Evolutionary conservation across 2,797 vertebrate genomes (phyloP), one percentile per base, ranked within the genome.

Genomic region (Rhodeus uyekii): DNA sequence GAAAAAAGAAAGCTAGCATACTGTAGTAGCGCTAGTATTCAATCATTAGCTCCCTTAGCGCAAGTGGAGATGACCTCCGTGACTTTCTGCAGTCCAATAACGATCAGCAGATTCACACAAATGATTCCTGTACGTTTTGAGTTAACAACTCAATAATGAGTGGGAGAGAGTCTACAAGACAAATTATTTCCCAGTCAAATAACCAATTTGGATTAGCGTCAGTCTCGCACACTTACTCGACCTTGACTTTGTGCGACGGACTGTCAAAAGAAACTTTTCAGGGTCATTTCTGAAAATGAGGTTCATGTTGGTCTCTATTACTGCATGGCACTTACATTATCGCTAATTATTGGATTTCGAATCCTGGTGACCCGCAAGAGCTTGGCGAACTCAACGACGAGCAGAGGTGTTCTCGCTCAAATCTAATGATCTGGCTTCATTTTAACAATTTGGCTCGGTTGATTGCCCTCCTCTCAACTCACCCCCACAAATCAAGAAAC

Each of bases 181-280:
- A 84, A 90, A 91, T 90, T 81, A 91, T 89, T 86, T 90, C 69
- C 50, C 76, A 58, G 83, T 92, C 90, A 88, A 90, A 92, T 88
- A 91, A 88, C 88, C 89, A 89, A 89, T 90, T 91, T 90, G 86
- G 88, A 91, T 92, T 90, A 89, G 87, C 89, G 90, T 92, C 90
- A 88, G 87, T 88, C 83, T 84, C 29, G 36, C 1, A 18, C 81
- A 75, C 82, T 42, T 2, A 27, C 86, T 86, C 80, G 10, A 88
- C 84, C 88, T 89, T 87, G 83, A 68, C 55, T 87, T 83, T 84
- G 72, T 77, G 64, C 58, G 36, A 12, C 53, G 39, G 63, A 32
- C 53, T 46, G 38, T 29, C 8, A 22, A 72, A 50, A 44, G 72
- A 78, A 86, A 77, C 68, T 87, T 42, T 60, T 38, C 79, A 82